Evolutionary conservation across 2,888 invertebrate genomes (phyloP).

Genomic region (Steinernema carpocapsae): DNA sequence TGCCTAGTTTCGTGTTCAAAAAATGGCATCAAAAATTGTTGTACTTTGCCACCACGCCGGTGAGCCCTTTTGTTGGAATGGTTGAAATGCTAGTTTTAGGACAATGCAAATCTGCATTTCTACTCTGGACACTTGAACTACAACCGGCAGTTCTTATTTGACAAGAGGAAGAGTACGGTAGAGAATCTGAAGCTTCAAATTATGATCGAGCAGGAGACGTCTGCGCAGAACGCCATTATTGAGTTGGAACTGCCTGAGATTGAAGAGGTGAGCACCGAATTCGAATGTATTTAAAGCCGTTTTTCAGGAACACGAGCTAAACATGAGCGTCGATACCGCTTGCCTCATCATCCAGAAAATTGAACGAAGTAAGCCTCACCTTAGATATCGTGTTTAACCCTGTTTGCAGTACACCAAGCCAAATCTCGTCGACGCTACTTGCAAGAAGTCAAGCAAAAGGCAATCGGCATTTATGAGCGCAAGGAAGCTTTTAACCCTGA

Average conservation of each 20-base stretch:
- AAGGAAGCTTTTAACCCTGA: constrained; percentile 53
- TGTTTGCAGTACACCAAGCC: constrained; percentile 58
- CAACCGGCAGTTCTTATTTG: constrained; percentile 20
- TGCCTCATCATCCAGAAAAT: constrained; percentile 56
- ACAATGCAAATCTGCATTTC: not conserved
- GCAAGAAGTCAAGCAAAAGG: constrained; percentile 57
- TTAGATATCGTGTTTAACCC: constrained; percentile 48
- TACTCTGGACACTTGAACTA: constrained; percentile 4
- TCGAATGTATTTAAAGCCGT: not conserved
- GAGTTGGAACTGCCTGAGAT: constrained; percentile 17
- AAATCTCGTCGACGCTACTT: constrained; percentile 57
- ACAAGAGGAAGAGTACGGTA: not conserved
- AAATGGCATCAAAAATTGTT: constrained; percentile 37
- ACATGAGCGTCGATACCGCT: constrained; percentile 56
- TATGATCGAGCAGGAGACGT: constrained; percentile 9
- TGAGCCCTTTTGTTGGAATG: not conserved
- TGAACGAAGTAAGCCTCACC: constrained; percentile 55
- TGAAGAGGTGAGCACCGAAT: not conserved
- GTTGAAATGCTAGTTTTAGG: not conserved
- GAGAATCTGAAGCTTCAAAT: constrained; percentile 6
- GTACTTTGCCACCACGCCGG: constrained; percentile 37
- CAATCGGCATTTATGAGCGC: constrained; percentile 53
- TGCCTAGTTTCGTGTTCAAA: not conserved
- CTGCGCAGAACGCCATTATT: not conserved
- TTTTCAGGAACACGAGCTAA: constrained; percentile 1